phyloP scores from a whole-genome alignment of 1,140 invertebrate species.

The Trichoplusia ni region DNA sequence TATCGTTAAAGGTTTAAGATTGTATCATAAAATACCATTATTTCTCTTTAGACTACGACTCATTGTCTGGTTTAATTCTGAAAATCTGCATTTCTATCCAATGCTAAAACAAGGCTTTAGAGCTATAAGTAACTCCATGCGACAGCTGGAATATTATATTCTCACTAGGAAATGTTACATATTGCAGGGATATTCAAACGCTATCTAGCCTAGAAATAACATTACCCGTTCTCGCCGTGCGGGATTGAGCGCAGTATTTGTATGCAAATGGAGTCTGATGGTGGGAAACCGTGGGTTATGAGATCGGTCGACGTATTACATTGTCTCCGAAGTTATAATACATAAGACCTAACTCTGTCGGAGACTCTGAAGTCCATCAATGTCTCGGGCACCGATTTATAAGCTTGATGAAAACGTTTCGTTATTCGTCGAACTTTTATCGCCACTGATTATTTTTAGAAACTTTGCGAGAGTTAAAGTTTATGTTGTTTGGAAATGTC shows the following conservation, averaged over 20 bases:
- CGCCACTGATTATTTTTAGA: too few species aligned
- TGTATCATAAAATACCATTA: too few species aligned
- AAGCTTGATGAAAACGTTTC: too few species aligned
- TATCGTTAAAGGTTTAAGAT: too few species aligned
- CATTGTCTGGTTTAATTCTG: too few species aligned
- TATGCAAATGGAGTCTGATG: conserved; percentile 10
- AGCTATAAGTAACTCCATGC: background rate
- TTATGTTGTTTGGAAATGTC: background rate
- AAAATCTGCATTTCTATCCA: too few species aligned
- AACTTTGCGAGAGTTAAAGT: background rate
- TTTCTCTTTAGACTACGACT: too few species aligned
- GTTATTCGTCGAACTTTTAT: too few species aligned
- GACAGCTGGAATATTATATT: background rate
- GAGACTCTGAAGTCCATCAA: background rate
- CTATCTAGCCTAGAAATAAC: background rate
- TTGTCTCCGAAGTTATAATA: background rate
- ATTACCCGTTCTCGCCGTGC: background rate
- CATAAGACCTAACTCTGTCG: background rate
- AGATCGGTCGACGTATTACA: background rate
- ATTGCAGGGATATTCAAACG: conserved; percentile 8
- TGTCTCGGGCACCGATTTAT: background rate
- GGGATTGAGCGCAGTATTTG: conserved; percentile 13
- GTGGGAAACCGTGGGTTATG: background rate
- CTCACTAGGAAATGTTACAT: background rate
- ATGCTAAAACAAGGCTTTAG: background rate